Percentiles rank a stretch among this genome's conserved stretches.
phyloP scores from a whole-genome alignment of 2,797 vertebrate species.

The Gallirallus australis region DNA sequence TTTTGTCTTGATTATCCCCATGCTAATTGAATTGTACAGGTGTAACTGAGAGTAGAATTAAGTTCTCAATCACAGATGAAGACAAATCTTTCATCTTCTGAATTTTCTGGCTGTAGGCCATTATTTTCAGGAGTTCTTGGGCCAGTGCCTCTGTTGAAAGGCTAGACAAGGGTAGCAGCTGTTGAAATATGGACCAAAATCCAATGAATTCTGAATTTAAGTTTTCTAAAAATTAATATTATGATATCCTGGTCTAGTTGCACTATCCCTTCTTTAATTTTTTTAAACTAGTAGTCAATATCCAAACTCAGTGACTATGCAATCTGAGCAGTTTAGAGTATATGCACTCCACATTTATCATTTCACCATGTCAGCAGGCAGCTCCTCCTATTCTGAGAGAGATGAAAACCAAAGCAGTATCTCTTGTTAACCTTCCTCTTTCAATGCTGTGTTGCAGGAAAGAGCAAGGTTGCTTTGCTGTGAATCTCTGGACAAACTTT shows the following conservation, averaged over 20 bases:
- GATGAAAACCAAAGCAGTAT: neutral
- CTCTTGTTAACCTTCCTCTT: neutral
- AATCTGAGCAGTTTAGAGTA: neutral
- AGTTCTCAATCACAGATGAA: neutral
- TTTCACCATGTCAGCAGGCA: neutral
- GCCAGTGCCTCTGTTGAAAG: neutral
- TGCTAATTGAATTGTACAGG: neutral
- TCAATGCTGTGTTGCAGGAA: neutral
- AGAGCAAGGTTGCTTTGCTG: neutral
- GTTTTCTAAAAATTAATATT: neutral
- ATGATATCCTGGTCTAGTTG: neutral
- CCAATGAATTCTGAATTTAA: neutral
- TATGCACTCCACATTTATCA: neutral
- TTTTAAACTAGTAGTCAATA: neutral
- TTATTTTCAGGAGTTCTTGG: neutral
- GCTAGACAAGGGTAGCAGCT: neutral
- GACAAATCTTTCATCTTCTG: neutral
- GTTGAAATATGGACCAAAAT: conserved; percentile 1
- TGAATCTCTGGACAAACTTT: neutral
- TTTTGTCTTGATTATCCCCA: neutral
- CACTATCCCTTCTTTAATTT: neutral
- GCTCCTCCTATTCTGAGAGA: neutral
- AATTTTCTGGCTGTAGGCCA: neutral
- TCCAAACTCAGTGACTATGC: neutral
- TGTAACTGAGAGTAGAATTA: neutral